Evolutionary conservation across 2,113 vertebrate genomes (phyloP).

Genomic region (Zapornia atra): DNA sequence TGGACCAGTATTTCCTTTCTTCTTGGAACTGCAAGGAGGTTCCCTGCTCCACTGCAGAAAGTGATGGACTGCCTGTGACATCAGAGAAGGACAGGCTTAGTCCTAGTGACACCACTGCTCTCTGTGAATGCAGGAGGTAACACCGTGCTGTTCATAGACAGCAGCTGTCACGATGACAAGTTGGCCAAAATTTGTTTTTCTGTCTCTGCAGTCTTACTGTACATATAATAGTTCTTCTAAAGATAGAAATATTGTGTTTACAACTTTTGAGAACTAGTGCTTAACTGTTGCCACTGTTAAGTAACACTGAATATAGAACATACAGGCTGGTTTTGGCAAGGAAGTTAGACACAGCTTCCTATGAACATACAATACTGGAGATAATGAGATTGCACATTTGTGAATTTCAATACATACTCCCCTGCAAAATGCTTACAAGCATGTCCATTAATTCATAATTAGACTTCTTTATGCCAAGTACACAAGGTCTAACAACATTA

Average conservation of each 20-base stretch:
- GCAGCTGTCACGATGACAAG: neutral
- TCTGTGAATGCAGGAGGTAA: fast-evolving
- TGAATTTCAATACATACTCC: neutral
- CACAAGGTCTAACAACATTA: neutral
- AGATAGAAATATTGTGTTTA: neutral
- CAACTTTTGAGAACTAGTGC: neutral
- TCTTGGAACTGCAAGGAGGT: neutral
- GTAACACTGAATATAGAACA: neutral
- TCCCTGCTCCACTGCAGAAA: neutral
- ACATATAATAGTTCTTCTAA: neutral
- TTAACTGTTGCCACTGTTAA: neutral
- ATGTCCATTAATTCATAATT: neutral
- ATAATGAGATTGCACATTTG: neutral
- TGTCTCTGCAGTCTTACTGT: neutral
- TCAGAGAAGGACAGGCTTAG: neutral
- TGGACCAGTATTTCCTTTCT: neutral
- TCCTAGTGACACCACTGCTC: neutral
- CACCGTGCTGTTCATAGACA: neutral
- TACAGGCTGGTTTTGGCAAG: neutral
- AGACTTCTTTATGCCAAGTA: neutral
- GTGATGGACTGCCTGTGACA: neutral
- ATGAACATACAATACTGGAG: neutral
- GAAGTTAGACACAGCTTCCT: neutral
- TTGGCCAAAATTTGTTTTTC: neutral
- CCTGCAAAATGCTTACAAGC: neutral